phyloP scores from a whole-genome alignment of 92 coral and sea anemone species.

The Umimayanthus chanpuru region DNA sequence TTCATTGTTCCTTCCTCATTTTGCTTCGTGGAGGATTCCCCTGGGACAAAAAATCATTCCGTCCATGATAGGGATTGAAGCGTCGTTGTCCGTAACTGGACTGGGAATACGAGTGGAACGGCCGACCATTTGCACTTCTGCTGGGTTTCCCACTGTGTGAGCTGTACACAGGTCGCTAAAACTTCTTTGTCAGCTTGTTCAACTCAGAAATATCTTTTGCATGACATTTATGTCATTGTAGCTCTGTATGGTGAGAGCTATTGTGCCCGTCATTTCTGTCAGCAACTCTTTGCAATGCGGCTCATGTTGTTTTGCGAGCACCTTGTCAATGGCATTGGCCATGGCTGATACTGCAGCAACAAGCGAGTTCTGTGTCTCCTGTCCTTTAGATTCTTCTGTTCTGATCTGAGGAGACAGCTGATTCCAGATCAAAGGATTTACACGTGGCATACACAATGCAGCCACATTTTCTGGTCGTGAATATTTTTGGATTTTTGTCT shows the following conservation, averaged over 20 bases:
- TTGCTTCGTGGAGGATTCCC: background rate
- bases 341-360: background rate
- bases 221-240: conserved; percentile 48
- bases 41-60: background rate
- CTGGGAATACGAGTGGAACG: background rate
- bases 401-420: conserved; percentile 50
- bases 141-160: background rate
- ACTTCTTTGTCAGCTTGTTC: conserved; percentile 56
- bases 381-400: conserved; percentile 60
- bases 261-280: conserved; percentile 63
- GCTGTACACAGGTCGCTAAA: conserved; percentile 2
- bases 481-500: conserved; percentile 50
- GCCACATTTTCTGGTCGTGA: conserved; percentile 53
- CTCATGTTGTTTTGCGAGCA: conserved; percentile 6
- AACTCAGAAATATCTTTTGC: conserved; percentile 68
- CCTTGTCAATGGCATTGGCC: conserved; percentile 35
- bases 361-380: conserved; percentile 41
- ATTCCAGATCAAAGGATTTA: conserved; percentile 66
- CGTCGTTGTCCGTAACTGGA: background rate
- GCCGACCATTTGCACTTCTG: background rate
- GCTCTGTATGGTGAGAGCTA: conserved; percentile 50
- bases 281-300: conserved; percentile 38
- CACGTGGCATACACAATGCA: conserved; percentile 50
- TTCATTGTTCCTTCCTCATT: background rate
- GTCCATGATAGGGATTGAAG: background rate